A percentile compares a stretch with the other conserved stretches of the same genome.
phyloP scores from a whole-genome alignment of 2,888 invertebrate species.

The Camptogramma bilineatum region DNA sequence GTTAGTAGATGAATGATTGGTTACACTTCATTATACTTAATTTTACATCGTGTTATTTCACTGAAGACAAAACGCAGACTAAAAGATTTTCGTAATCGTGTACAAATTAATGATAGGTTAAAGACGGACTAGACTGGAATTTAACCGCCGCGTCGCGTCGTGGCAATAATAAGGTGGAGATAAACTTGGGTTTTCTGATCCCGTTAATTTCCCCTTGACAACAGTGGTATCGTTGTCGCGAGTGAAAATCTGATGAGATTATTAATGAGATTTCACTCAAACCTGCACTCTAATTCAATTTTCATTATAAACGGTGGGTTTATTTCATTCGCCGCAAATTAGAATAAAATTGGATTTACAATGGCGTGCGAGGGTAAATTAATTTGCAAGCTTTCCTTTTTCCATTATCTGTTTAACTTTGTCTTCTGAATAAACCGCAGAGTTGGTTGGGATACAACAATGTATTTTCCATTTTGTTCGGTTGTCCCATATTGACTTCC shows the following conservation, averaged over 20 bases:
- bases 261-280: slow-evolving; percentile 53
- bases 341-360: slow-evolving; percentile 41
- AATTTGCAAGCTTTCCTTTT: slow-evolving; percentile 39
- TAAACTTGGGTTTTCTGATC: slow-evolving; percentile 28
- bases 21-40: not conserved
- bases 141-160: not conserved
- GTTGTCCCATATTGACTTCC: not conserved
- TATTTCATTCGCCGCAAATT: slow-evolving; percentile 43
- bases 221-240: slow-evolving; percentile 42
- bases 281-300: slow-evolving; percentile 50
- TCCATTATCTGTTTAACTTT: slow-evolving; percentile 31
- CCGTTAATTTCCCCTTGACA: slow-evolving; percentile 45
- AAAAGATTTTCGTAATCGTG: not conserved
- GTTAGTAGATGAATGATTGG: not conserved
- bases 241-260: slow-evolving; percentile 56
- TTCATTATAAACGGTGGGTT: slow-evolving; percentile 43
- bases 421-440: slow-evolving; percentile 24
- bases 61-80: not conserved
- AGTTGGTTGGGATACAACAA: slow-evolving; percentile 6
- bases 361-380: slow-evolving; percentile 35
- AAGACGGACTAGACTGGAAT: not conserved
- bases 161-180: not conserved
- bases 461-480: slow-evolving; percentile 2
- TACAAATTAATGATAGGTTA: not conserved
- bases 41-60: not conserved